A percentile compares a stretch with the other conserved stretches of the same genome.
phyloP scores from a whole-genome alignment of 2,113 vertebrate species.

The Heptranchias perlo region DNA sequence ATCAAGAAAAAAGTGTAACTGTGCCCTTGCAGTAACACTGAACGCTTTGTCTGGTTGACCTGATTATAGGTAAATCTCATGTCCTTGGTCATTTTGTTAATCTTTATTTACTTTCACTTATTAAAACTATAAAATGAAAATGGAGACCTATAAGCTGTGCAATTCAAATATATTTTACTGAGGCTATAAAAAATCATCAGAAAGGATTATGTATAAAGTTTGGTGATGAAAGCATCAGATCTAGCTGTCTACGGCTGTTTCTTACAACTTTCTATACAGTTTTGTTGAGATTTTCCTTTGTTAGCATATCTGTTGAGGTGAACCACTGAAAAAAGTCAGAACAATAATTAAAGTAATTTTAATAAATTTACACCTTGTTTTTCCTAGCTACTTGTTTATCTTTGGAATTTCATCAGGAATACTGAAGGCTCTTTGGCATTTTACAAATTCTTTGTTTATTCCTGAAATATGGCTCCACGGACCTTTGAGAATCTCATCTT shows the following conservation, averaged over 20 bases:
- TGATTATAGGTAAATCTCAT: neutral
- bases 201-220: slow-evolving; percentile 10
- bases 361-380: neutral
- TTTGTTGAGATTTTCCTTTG: neutral
- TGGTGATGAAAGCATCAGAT: neutral
- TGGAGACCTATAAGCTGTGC: neutral
- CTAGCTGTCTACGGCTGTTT: neutral
- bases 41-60: neutral
- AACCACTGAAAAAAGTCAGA: neutral
- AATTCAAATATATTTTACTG: slow-evolving; percentile 5
- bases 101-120: neutral
- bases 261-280: neutral
- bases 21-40: neutral
- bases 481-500: neutral
- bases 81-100: neutral
- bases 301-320: neutral
- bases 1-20: neutral
- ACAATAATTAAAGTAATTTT: neutral
- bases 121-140: slow-evolving; percentile 21
- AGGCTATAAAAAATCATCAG: neutral
- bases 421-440: neutral
- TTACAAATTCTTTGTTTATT: neutral
- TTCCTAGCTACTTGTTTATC: neutral
- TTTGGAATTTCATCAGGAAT: neutral
- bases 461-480: neutral